Evolutionary conservation across 2,113 vertebrate species (phyloP), one percentile per base, ranked within the genome.

Genomic region (Neolamprologus modestus): DNA sequence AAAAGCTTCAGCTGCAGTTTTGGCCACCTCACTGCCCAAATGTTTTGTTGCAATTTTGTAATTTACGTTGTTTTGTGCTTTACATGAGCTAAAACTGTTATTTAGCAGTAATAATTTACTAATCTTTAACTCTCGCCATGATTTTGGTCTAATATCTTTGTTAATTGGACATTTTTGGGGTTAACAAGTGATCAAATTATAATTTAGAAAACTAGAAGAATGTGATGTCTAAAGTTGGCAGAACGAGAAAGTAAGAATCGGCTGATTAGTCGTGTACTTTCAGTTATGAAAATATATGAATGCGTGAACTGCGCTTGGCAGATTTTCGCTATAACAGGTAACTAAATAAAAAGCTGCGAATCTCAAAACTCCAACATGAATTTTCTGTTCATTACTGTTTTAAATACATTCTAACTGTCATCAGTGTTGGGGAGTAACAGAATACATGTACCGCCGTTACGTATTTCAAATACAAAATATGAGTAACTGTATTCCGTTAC

Each of bases 41-140:
- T 78, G 16, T 78, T 78, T 50, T 4, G 9, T 26, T 31, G 26
- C 6, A 78, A 13, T 12, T 76, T 50, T 76, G 71, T 50, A 7
- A 12, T 50, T 78, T 1, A 28, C 1, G 1, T 78, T 78, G 6
- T 78, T 78, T 78, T 19, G 17, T 50, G 45, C 16, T 78, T 31
- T 9, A 12, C 16, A n/a, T 19, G 24, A 1, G 42, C 26, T 31
- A 47, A 4, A 78, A 19, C 71, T 26, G 21, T 73, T 45, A 73
- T 0, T 50, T 31, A 50, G 26, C 9, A 31, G 0, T 78, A 33
- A 52, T 52, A 2, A 78, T n/a, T 13, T 78, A 0, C 4, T 4
- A 47, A 78, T 33, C 33, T 66, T n/a, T 78, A 26, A 73, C 4
- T 26, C 8, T 24, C 21, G 6, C 5, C 21, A 45, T 78, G 16